Evolutionary conservation across 2,888 invertebrate species (phyloP).

Genomic region (Lathronympha strigana): DNA sequence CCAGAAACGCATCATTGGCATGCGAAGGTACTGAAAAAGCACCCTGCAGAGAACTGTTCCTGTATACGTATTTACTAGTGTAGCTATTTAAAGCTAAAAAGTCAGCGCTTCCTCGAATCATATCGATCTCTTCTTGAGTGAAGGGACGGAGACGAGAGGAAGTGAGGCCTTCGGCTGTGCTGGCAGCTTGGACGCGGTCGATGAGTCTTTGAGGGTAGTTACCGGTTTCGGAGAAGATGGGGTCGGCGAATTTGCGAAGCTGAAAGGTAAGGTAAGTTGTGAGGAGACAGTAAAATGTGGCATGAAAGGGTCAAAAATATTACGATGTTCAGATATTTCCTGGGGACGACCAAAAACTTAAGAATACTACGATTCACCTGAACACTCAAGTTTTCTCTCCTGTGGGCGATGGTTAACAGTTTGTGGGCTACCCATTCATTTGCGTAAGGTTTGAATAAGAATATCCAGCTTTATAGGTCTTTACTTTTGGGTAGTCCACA

Average conservation of each 20-base stretch:
- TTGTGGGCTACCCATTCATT: too few relatives aligned
- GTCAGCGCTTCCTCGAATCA: conserved; percentile 48
- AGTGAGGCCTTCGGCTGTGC: conserved; percentile 46
- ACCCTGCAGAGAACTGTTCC: conserved; percentile 47
- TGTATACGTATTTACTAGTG: conserved; percentile 45
- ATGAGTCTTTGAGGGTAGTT: conserved; percentile 48
- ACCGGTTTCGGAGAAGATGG: conserved; percentile 47
- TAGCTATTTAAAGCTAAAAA: conserved; percentile 51
- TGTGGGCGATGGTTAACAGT: too few relatives aligned
- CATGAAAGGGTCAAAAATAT: too few relatives aligned
- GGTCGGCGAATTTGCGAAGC: conserved; percentile 47
- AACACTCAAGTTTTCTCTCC: too few relatives aligned
- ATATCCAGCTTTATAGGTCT: too few relatives aligned
- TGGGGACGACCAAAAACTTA: too few relatives aligned
- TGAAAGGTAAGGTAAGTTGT: conserved; percentile 38
- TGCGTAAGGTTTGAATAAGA: too few relatives aligned
- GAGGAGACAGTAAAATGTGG: background rate
- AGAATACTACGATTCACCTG: too few relatives aligned
- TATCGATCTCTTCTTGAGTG: conserved; percentile 46
- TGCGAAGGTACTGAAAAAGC: conserved; percentile 44
- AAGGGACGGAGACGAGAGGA: conserved; percentile 48
- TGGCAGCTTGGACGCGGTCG: conserved; percentile 46
- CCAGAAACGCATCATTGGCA: conserved; percentile 46
- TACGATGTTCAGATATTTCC: too few relatives aligned
- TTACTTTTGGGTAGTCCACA: too few relatives aligned